Evolutionary conservation across 2,113 vertebrate genomes (phyloP).

Genomic region (zebrafish (Danio rerio)): DNA sequence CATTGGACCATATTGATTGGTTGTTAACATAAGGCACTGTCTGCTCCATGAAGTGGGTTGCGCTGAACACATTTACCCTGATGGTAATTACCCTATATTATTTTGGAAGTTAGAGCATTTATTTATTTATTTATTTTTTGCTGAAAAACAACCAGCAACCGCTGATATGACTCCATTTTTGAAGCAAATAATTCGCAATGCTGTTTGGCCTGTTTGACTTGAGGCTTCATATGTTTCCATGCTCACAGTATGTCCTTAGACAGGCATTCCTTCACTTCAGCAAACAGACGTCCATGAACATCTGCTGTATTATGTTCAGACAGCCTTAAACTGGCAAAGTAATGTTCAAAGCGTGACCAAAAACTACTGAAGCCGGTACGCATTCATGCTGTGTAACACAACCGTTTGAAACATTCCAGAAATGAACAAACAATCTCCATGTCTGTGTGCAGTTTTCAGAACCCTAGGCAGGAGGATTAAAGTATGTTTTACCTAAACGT

Average conservation of each 20-base stretch:
- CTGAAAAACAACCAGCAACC: not conserved
- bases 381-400: conserved; percentile 14
- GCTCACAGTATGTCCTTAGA: conserved; percentile 26
- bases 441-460: conserved; percentile 46
- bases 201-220: conserved; percentile 24
- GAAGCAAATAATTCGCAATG: conserved; percentile 6
- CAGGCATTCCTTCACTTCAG: conserved; percentile 28
- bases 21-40: conserved; percentile 6
- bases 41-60: conserved; percentile 10
- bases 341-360: conserved; percentile 38
- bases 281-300: conserved; percentile 8
- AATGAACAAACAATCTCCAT: conserved; percentile 27
- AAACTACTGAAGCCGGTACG: not conserved
- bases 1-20: conserved; percentile 25
- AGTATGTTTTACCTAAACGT: conserved; percentile 3
- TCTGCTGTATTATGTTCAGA: conserved; percentile 37
- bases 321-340: conserved; percentile 26
- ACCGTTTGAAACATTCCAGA: conserved; percentile 38
- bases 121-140: too few species aligned
- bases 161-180: not conserved
- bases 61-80: not conserved
- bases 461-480: conserved; percentile 30
- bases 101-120: conserved; percentile 7
- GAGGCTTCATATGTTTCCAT: not conserved
- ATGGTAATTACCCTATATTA: not conserved